Percentiles rank a stretch among this genome's conserved stretches.
Evolutionary conservation across 2,113 vertebrate species (phyloP).

Genomic region (Ptilorrhoa leucosticta): DNA sequence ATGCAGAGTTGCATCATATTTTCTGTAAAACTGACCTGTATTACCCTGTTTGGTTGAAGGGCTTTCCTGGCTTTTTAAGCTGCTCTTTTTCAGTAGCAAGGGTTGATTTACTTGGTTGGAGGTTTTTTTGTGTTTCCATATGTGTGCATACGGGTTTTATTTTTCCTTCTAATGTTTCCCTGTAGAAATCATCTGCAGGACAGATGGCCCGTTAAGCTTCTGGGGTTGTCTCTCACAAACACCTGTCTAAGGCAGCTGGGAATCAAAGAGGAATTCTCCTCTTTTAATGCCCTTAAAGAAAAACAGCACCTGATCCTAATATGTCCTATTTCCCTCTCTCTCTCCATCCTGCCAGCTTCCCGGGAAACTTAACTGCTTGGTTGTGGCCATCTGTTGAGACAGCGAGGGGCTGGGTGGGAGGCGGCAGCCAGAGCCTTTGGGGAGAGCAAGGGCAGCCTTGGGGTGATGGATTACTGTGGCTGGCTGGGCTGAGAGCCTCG

Average conservation of each 20-base stretch:
- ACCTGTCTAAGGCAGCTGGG: conserved; percentile 32
- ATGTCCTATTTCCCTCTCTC: background rate
- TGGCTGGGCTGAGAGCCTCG: background rate
- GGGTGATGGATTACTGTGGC: background rate
- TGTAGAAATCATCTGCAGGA: conserved; percentile 28
- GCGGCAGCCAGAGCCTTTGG: background rate
- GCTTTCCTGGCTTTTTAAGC: background rate
- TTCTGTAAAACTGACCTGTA: background rate
- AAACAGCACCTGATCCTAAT: background rate
- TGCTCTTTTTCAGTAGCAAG: background rate
- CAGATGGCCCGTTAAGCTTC: conserved; percentile 7
- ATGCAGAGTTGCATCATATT: background rate
- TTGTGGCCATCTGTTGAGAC: background rate
- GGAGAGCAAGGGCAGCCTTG: background rate
- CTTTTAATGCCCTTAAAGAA: background rate
- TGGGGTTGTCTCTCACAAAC: conserved; percentile 6
- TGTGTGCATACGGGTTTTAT: background rate
- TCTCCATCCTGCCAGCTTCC: background rate
- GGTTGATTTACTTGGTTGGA: background rate
- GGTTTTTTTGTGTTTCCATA: background rate
- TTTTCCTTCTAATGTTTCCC: conserved; percentile 12
- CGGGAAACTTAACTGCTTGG: background rate
- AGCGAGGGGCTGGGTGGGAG: background rate
- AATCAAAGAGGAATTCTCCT: background rate
- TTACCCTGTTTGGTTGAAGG: background rate